phyloP scores from a whole-genome alignment of 2,797 vertebrate genomes.

The Morelia viridis region DNA sequence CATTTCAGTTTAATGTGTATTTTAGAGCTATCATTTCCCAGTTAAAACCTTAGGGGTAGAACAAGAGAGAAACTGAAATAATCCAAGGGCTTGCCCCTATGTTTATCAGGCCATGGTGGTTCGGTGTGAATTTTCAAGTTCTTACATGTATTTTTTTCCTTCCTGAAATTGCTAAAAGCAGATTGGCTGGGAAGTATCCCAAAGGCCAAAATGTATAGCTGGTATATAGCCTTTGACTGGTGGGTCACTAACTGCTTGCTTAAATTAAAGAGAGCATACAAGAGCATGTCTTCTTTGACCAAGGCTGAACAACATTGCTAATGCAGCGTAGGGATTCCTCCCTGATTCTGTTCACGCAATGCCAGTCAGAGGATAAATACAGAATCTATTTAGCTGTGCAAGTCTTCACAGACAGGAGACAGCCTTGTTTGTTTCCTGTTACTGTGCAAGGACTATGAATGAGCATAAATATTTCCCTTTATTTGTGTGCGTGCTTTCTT shows the following conservation, averaged over 20 bases:
- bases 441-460: constrained; percentile 5
- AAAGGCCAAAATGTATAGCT: not conserved
- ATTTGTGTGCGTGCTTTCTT: not conserved
- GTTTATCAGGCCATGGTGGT: not conserved
- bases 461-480: not conserved
- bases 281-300: not conserved
- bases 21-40: not conserved
- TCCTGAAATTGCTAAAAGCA: not conserved
- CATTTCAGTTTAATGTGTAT: not conserved
- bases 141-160: not conserved
- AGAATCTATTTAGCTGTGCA: constrained; percentile 32
- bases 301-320: not conserved
- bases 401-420: not conserved
- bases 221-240: not conserved
- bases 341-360: not conserved
- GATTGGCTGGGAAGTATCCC: not conserved
- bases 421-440: not conserved
- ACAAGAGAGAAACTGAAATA: not conserved
- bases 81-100: not conserved
- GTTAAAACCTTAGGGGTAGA: not conserved
- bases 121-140: not conserved
- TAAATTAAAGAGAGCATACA: not conserved
- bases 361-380: constrained; percentile 7
- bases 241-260: not conserved
- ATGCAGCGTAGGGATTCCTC: not conserved